A percentile compares a stretch with the other conserved stretches of the same genome.
Conservation (phyloP, 1,140 invertebrate species). For the Brachionus rubens region DNA sequence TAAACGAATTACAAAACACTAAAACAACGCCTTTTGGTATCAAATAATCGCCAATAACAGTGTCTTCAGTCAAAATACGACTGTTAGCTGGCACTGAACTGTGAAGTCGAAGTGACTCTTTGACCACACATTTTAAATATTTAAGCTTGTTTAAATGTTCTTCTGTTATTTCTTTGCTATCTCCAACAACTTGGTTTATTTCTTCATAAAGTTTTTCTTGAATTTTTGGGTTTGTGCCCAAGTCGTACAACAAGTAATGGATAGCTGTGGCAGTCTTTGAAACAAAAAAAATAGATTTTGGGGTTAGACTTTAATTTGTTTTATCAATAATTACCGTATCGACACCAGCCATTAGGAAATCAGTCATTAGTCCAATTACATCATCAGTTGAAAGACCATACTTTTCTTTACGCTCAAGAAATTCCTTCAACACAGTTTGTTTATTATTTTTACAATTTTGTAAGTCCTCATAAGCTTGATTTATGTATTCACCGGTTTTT, state of each 20-base stretch:
- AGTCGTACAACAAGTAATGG: constrained; percentile 2
- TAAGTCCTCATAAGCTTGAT: constrained; percentile 6
- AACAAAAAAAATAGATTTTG: background rate
- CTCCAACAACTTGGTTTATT: constrained; percentile 15
- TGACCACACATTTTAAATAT: constrained; percentile 34
- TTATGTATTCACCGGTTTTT: constrained; percentile 28
- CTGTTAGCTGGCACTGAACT: constrained; percentile 34
- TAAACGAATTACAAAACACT: constrained; percentile 40
- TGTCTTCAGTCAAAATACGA: constrained; percentile 25
- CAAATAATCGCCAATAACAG: constrained; percentile 24
- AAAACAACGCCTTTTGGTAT: constrained; percentile 38
- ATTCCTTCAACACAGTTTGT: constrained; percentile 24
- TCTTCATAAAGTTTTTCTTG: constrained; percentile 38
- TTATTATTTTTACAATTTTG: background rate
- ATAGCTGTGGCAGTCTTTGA: constrained; percentile 32
- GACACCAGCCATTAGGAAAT: constrained; percentile 41
- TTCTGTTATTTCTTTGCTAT: background rate
- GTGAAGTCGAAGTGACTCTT: constrained; percentile 37
- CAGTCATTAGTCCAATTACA: constrained; percentile 20
- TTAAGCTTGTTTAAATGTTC: constrained; percentile 14
- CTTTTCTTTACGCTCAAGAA: constrained; percentile 6
- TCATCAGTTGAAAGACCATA: constrained; percentile 5
- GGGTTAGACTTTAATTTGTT: background rate
- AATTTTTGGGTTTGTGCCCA: background rate
- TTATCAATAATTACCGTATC: constrained; percentile 18